Evolutionary conservation across 2,888 invertebrate species (phyloP).

Genomic region (Chironomus tentans): DNA sequence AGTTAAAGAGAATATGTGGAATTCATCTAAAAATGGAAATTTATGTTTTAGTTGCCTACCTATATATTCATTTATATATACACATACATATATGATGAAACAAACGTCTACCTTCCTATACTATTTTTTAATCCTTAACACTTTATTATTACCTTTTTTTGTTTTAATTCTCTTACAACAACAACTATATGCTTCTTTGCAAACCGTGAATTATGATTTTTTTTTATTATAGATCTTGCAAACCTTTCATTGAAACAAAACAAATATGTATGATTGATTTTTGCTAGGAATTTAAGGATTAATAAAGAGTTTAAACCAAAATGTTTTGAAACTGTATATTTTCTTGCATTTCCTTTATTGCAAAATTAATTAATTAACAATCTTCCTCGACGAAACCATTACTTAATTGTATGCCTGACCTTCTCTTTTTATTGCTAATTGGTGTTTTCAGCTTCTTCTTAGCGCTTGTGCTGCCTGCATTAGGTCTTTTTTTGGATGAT

Average conservation of each 20-base stretch:
- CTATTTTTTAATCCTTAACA: too few species aligned
- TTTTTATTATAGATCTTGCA: background rate
- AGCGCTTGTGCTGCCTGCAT: background rate
- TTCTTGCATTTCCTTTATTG: background rate
- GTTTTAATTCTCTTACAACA: too few species aligned
- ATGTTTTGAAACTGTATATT: slow-evolving; percentile 4
- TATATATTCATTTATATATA: too few species aligned
- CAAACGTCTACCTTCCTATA: too few species aligned
- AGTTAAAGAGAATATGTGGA: too few species aligned
- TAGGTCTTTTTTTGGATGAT: slow-evolving; percentile 5
- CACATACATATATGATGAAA: too few species aligned
- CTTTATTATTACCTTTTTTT: background rate
- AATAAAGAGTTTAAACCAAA: slow-evolving; percentile 9
- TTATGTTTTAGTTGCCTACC: too few species aligned
- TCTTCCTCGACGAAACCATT: slow-evolving; percentile 26
- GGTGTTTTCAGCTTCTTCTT: background rate
- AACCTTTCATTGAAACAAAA: background rate
- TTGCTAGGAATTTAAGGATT: background rate
- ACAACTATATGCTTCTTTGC: background rate
- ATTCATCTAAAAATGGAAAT: too few species aligned
- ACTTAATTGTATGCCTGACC: background rate
- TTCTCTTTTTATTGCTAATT: slow-evolving; percentile 3
- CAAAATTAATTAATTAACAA: background rate
- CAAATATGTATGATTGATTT: slow-evolving; percentile 6
- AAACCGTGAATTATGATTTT: background rate